Evolutionary conservation across 2,113 vertebrate species (phyloP).

Genomic region (Pluvialis apricaria): DNA sequence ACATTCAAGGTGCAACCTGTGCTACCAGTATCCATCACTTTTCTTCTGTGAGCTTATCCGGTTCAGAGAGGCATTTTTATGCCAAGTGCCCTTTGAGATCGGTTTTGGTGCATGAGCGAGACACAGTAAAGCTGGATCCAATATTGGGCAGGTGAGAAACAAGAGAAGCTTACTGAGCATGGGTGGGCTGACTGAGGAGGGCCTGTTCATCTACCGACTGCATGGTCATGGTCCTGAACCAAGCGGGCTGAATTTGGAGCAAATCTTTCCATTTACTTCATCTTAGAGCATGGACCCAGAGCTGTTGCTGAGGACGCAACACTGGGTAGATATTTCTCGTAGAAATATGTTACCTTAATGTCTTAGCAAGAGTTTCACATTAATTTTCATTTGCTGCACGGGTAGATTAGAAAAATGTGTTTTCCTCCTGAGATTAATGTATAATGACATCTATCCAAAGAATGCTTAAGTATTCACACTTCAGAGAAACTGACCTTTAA

Average conservation of each 20-base stretch:
- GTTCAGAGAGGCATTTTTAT: background rate
- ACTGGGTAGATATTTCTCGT: background rate
- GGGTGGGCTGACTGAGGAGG: background rate
- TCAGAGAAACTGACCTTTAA: constrained; percentile 81
- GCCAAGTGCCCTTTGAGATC: background rate
- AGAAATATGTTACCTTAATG: background rate
- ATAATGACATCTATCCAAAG: constrained; percentile 66
- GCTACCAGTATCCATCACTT: background rate
- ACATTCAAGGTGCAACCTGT: background rate
- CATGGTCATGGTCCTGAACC: background rate
- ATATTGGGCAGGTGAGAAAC: background rate
- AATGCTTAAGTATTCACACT: constrained; percentile 74
- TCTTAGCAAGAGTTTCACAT: constrained; percentile 5
- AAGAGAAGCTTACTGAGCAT: background rate
- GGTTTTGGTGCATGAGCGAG: background rate
- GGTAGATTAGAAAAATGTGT: constrained; percentile 36
- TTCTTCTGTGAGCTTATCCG: background rate
- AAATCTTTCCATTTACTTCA: background rate
- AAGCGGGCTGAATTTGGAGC: background rate
- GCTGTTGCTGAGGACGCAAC: background rate
- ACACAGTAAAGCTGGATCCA: background rate
- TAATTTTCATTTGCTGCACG: constrained; percentile 19
- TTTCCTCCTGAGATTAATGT: constrained; percentile 51
- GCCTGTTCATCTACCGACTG: background rate
- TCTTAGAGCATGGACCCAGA: background rate